Evolutionary conservation across 2,888 invertebrate species (phyloP).

Genomic region (Ochropleura plecta): DNA sequence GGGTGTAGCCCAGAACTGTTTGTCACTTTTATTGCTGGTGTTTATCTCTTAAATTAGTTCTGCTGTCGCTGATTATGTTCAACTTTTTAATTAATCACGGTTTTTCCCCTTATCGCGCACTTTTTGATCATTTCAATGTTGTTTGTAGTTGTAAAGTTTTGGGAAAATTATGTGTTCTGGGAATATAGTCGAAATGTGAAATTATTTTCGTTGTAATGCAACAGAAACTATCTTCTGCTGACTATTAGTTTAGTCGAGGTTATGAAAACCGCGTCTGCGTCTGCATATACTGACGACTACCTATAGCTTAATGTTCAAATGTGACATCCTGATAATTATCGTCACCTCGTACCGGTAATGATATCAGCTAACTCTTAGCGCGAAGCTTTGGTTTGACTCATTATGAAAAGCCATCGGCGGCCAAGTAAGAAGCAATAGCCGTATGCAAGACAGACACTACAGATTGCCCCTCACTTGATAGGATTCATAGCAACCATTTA

Average conservation of each 20-base stretch:
- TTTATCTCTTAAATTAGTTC: slow-evolving; percentile 69
- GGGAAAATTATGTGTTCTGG: slow-evolving; percentile 17
- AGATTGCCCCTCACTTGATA: background rate
- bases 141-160: slow-evolving; percentile 50
- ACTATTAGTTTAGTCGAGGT: background rate
- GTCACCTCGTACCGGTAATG: background rate
- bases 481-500: background rate
- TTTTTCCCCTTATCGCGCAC: slow-evolving; percentile 53
- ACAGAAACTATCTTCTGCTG: background rate
- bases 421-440: background rate
- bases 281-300: background rate
- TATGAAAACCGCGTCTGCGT: background rate
- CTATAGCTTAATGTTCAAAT: background rate
- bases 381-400: background rate
- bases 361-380: background rate
- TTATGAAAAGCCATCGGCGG: no score
- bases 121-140: slow-evolving; percentile 54
- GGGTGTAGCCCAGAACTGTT: slow-evolving; percentile 53
- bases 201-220: background rate
- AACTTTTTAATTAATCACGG: slow-evolving; percentile 64
- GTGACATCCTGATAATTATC: background rate
- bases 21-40: slow-evolving; percentile 65
- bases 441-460: background rate
- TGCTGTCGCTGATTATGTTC: slow-evolving; percentile 61
- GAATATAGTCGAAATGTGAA: slow-evolving; percentile 22